Percentiles rank a stretch among this genome's conserved stretches.
These are phyloP conservation scores for Philopedon plagiatum DNA, from an alignment of 2,888 invertebrate species.

Conservation along the genomic window DNA sequence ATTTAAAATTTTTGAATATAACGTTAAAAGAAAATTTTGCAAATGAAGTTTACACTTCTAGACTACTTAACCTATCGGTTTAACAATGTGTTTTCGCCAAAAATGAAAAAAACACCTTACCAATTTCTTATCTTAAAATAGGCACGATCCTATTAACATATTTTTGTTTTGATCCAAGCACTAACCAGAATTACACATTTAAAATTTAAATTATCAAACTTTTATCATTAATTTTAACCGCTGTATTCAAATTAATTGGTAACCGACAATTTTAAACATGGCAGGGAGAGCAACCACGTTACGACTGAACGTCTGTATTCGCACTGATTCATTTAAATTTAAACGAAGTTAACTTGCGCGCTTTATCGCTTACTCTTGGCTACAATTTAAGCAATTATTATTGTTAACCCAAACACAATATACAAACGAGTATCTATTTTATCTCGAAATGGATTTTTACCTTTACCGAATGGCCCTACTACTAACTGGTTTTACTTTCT, in stretches of 20 bases:
- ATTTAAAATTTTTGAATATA: too few species aligned
- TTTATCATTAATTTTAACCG: slow-evolving; percentile 30
- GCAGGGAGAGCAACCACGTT: neutral
- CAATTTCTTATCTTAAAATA: neutral
- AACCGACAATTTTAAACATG: slow-evolving; percentile 16
- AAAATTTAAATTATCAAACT: slow-evolving; percentile 24
- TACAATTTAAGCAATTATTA: slow-evolving; percentile 15
- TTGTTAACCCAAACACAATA: neutral
- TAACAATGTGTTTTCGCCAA: neutral
- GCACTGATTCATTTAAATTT: slow-evolving; percentile 33
- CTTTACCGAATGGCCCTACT: neutral
- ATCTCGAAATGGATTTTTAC: neutral
- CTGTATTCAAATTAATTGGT: slow-evolving; percentile 28
- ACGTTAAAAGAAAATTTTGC: too few species aligned
- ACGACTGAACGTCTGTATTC: slow-evolving; percentile 10
- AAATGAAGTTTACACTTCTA: too few species aligned
- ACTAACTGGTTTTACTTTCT: too few species aligned
- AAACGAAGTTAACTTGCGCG: slow-evolving; percentile 11
- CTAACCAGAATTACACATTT: neutral
- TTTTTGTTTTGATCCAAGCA: neutral
- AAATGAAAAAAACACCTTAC: neutral
- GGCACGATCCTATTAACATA: neutral
- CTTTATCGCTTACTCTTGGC: neutral
- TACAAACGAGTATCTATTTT: neutral
- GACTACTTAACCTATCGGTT: too few species aligned